Evolutionary conservation across 2,797 vertebrate species (phyloP), one percentile per base, ranked within the genome.

Genomic region (Antrozous pallidus): DNA sequence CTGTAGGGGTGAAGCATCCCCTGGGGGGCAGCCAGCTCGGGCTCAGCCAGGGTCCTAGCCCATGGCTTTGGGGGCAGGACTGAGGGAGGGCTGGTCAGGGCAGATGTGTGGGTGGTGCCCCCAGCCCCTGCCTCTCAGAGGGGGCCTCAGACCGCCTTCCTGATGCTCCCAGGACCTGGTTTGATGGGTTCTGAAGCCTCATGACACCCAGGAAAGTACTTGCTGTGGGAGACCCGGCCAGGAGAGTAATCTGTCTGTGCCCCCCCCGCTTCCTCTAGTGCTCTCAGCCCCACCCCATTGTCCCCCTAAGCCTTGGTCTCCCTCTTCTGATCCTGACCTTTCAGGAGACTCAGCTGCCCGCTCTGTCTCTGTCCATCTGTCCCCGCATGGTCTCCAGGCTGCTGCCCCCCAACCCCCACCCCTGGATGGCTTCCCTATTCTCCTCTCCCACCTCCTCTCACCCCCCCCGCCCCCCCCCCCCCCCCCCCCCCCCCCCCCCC

Each of bases 331-430:
- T 45, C 36, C 6, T 2, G 5, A 28, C 61, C 38, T 90, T 80
- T 47, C 63, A 40, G 83, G 89, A 65, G 92, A 90, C 78, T 71
- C 70, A 26, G 45, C 70, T 91, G 45, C 3, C 17, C 22, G n/a
- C n/a, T n/a, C 47, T 49, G 47, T 49, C 14, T 49, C 47, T 49
- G 47, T 17, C 6, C 0, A 33, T 69, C 33, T 51, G 4, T 38
- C 86, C 79, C 51, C 51, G 49, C 90, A 94, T 54, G 89, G 84
- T 77, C 85, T 86, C 88, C 38, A 26, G n/a, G 36, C 10, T 89
- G 22, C 74, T 88, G 87, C 28, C 26, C 79, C 4, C 56, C 24
- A 9, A 0, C 11, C 11, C 92, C 87, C 2, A 0, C 28, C 4
- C 9, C 61, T 2, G 0, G 16, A 31, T 77, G 12, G 0, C 0